A percentile compares a stretch with the other conserved stretches of the same genome.
phyloP scores from a whole-genome alignment of 2,797 vertebrate species.

The Linurgus olivaceus region DNA sequence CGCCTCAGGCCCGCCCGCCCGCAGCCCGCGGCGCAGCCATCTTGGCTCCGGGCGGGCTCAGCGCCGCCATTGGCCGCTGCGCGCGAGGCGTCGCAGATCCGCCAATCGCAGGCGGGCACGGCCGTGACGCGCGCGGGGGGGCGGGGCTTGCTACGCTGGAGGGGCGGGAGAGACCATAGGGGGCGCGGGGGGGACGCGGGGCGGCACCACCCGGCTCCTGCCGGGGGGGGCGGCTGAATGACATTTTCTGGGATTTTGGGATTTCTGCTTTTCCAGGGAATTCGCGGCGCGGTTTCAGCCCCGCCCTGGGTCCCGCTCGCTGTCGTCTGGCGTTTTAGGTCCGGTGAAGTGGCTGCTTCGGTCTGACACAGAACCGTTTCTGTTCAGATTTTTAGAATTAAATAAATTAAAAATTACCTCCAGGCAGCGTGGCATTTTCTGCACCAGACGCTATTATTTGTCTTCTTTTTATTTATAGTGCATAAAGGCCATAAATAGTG shows the following conservation, averaged over 20 bases:
- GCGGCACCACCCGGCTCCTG: neutral
- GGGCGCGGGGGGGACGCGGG: neutral
- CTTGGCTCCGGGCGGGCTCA: conserved; percentile 54
- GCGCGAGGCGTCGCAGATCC: neutral
- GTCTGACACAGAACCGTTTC: neutral
- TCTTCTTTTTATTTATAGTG: neutral
- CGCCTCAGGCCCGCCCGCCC: conserved; percentile 53
- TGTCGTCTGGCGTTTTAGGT: neutral
- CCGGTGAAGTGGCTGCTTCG: neutral
- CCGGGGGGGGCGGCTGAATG: fast-evolving
- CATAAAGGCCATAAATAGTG: neutral
- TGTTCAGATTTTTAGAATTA: neutral
- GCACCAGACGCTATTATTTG: neutral
- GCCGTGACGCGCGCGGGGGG: fast-evolving
- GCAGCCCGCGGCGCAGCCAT: conserved; percentile 62
- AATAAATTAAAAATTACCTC: neutral
- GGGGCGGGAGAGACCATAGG: neutral
- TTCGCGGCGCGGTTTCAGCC: neutral
- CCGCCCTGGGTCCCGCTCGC: neutral
- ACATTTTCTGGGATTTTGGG: neutral
- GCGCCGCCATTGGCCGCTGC: conserved; percentile 59
- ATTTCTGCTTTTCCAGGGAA: neutral
- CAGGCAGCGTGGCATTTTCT: neutral
- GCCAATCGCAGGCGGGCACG: conserved; percentile 47
- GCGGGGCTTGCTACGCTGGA: fast-evolving